phyloP scores from a whole-genome alignment of 2,888 invertebrate species.

The Quadroppia sp. region DNA sequence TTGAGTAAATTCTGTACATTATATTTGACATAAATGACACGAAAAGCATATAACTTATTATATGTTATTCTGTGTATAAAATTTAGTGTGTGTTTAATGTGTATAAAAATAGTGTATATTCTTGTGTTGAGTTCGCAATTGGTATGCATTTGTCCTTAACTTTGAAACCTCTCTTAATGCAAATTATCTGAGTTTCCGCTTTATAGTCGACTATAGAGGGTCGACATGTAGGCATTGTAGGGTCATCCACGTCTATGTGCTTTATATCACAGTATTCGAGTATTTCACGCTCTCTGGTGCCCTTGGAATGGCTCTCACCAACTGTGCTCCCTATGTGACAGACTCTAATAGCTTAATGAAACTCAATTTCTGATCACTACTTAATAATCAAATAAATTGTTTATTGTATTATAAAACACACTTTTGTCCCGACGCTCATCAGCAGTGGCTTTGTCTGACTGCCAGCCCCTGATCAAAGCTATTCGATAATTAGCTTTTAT shows the following conservation, averaged over 20 bases:
- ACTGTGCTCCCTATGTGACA: not conserved
- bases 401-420: not conserved
- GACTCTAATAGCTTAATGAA: not conserved
- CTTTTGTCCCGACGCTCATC: too few species aligned
- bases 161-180: constrained; percentile 1
- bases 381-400: not conserved
- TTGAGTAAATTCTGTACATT: too few species aligned
- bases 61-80: too few species aligned
- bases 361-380: not conserved
- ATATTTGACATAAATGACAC: too few species aligned
- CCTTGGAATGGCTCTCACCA: not conserved
- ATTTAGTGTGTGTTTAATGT: too few species aligned
- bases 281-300: constrained; percentile 10
- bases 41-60: too few species aligned
- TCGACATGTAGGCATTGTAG: too few species aligned
- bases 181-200: not conserved
- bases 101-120: too few species aligned
- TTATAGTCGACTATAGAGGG: not conserved
- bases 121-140: too few species aligned
- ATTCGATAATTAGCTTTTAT: too few species aligned
- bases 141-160: not conserved
- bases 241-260: not conserved
- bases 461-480: too few species aligned
- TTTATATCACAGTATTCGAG: not conserved
- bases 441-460: too few species aligned